phyloP scores from a whole-genome alignment of 1,140 invertebrate species.

The Galendromus occidentalis region DNA sequence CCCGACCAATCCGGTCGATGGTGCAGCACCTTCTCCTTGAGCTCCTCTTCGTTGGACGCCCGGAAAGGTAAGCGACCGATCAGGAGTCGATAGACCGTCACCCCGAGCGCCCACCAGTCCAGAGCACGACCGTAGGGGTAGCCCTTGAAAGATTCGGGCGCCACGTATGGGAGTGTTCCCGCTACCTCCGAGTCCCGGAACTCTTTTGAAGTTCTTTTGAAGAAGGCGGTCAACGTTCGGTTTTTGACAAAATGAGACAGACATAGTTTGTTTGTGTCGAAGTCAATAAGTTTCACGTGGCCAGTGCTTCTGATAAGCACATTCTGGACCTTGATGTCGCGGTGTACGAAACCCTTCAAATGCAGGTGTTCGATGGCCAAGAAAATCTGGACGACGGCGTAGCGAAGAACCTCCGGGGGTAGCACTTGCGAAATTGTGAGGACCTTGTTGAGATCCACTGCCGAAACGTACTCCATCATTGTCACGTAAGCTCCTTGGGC shows the following conservation, averaged over 20 bases:
- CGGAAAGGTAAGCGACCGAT: neutral
- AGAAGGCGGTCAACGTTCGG: neutral
- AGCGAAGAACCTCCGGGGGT: neutral
- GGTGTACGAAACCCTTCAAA: neutral
- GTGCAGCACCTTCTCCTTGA: neutral
- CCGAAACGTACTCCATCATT: neutral
- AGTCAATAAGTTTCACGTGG: neutral
- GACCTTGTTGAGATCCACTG: neutral
- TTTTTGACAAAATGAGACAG: neutral
- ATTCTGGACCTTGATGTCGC: neutral
- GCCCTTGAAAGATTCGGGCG: neutral
- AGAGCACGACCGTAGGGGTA: neutral
- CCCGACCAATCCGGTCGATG: neutral
- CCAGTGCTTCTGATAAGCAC: neutral
- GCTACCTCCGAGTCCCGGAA: neutral
- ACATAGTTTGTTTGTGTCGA: neutral
- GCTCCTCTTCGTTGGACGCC: neutral
- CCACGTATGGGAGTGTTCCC: neutral
- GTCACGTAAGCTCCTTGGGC: neutral
- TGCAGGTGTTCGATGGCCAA: constrained; percentile 1
- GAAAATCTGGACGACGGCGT: neutral
- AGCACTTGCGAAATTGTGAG: neutral
- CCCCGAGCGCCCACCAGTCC: neutral
- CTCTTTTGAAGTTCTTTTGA: constrained; percentile 1
- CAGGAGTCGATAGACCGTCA: neutral